Conservation (phyloP, 2,113 vertebrate genomes). For the Mus spicilegus region DNA sequence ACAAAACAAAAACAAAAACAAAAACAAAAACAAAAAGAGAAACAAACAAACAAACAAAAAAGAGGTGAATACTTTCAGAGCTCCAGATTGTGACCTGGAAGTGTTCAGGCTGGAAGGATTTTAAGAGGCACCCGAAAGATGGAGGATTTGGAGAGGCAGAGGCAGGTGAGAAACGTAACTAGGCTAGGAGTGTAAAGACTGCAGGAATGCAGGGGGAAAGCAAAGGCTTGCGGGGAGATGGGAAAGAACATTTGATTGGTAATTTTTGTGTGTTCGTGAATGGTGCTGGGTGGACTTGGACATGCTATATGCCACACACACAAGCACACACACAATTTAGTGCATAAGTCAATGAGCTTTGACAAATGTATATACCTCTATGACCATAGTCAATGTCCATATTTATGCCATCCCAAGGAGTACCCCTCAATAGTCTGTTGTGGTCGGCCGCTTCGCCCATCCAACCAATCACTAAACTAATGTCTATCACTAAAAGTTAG, state of each 20-base stretch:
- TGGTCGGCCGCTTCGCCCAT: background rate
- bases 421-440: background rate
- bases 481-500: background rate
- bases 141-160: background rate
- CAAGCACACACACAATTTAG: background rate
- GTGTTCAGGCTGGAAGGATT: background rate
- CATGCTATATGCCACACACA: background rate
- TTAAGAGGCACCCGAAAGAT: background rate
- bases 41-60: background rate
- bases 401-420: background rate
- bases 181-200: background rate
- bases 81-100: background rate
- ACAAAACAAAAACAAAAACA: too few relatives aligned
- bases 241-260: background rate
- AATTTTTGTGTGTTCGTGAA: background rate
- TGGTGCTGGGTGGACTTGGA: background rate
- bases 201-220: background rate
- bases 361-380: background rate
- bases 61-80: background rate
- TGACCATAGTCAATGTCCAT: background rate
- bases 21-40: too few relatives aligned
- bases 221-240: background rate
- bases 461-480: background rate
- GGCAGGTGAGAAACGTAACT: background rate
- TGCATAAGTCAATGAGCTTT: background rate